phyloP scores from a whole-genome alignment of 2,113 vertebrate species.

The Zootoca vivipara region DNA sequence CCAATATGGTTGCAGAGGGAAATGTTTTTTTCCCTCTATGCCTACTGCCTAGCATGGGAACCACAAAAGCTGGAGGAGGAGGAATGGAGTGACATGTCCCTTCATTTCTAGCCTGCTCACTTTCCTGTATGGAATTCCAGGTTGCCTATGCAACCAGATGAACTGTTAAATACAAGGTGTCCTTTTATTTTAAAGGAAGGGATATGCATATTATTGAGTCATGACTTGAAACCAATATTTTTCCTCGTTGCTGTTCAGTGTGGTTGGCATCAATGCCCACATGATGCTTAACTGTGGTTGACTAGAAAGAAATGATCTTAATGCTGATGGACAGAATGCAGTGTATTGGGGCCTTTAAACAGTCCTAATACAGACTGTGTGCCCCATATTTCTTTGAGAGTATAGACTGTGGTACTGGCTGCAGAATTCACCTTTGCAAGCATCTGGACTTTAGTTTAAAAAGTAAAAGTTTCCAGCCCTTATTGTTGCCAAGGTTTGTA shows the following conservation, averaged over 20 bases:
- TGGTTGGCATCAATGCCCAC: background rate
- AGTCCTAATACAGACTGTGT: no score
- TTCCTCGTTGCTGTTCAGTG: background rate
- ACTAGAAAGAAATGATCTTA: background rate
- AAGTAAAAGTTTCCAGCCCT: background rate
- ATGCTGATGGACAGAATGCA: background rate
- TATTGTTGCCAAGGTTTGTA: background rate
- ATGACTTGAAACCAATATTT: no score
- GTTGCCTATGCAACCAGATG: no score
- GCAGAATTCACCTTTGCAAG: background rate
- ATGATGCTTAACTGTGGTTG: background rate
- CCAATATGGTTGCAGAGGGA: no score
- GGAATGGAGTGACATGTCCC: no score
- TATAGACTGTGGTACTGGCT: background rate
- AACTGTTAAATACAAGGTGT: no score
- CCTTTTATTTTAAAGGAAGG: background rate
- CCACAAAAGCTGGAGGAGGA: no score
- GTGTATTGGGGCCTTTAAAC: background rate
- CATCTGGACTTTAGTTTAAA: background rate
- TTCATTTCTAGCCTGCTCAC: no score
- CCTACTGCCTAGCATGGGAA: no score
- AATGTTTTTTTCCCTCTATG: no score
- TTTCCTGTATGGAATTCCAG: no score
- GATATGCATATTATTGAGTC: no score
- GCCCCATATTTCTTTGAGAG: background rate